Evolutionary conservation across 2,888 invertebrate genomes (phyloP), one percentile per base, ranked within the genome.

Genomic region (Aleiodes leptofemur): DNA sequence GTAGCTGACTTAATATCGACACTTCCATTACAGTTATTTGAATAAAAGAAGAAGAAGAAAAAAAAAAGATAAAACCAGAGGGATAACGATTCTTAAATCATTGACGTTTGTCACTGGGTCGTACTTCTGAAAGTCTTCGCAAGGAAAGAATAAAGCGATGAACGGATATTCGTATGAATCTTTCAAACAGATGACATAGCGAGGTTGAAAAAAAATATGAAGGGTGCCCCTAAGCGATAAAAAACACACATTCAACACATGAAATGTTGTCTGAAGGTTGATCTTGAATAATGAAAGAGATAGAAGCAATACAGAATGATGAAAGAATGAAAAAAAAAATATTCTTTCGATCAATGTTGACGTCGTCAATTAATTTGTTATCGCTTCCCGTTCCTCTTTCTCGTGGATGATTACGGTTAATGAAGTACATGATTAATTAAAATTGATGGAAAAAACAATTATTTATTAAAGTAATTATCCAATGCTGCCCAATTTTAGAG

Each of bases 301-400:
- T 48, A 43, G 70, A 13, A 13, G 38, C 61, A 61, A 14, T 14
- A 38, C 14, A 13, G 4, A 31, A 38, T 38, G 4, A 59, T 23
- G n/a, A 31, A 13, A 31, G 29, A 48, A 23, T 59, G 11, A n/a
- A 71, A 14, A 50, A 29, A n/a, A 71, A 14, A 50, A 29, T 53
- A 9, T 16, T 43, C 48, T 56, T 48, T 57, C 43, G 59, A 70
- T 53, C 9, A 48, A 43, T 64, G 55, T 64, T 4, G 59, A 74
- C 14, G 69, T 69, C 61, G 74, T 70, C 74, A 74, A 74, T 74
- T 70, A 64, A 74, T 74, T 74, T 61, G 64, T 56, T 61, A 71
- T 71, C 70, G 71, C 56, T 53, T 31, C 64, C 53, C 64, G 16
- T n/a, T 16, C 48, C 1, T 70, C 16, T 53, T 70, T 56, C 38